Conservation (phyloP, 2,797 vertebrate species). For the Oreortyx pictus region DNA sequence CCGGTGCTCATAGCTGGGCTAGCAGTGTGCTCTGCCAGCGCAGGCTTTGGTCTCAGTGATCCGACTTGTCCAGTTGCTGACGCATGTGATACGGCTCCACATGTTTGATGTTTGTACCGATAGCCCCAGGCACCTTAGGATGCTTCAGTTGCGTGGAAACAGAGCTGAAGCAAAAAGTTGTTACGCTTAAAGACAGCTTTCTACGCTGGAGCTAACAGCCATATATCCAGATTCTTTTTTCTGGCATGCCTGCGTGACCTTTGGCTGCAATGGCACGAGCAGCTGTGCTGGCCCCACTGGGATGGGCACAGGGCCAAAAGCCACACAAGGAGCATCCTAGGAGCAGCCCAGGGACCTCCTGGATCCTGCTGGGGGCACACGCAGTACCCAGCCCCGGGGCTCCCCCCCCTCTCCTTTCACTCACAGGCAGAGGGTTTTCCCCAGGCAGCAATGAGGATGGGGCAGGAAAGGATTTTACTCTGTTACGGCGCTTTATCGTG, state of each 20-base stretch:
- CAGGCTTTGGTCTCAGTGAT: background rate
- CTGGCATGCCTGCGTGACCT: rapidly evolving
- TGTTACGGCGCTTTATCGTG: background rate
- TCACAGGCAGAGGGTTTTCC: rapidly evolving
- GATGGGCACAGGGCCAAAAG: background rate
- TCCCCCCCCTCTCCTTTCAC: rapidly evolving
- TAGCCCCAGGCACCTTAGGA: background rate
- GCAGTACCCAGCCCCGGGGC: rapidly evolving
- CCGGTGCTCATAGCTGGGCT: background rate
- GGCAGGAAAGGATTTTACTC: background rate
- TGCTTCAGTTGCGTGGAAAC: background rate
- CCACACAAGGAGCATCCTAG: background rate
- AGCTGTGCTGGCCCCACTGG: background rate
- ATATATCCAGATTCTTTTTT: background rate
- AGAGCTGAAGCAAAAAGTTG: background rate
- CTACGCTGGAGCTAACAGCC: background rate
- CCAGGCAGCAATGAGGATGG: background rate
- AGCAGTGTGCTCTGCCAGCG: background rate
- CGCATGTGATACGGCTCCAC: rapidly evolving
- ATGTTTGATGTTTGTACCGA: background rate
- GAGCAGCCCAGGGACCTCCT: background rate
- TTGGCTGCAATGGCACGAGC: rapidly evolving
- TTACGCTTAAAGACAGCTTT: background rate
- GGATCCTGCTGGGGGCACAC: background rate
- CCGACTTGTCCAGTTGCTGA: background rate